Evolutionary conservation across 2,797 vertebrate genomes (phyloP).

Genomic region (Glyptemys insculpta): DNA sequence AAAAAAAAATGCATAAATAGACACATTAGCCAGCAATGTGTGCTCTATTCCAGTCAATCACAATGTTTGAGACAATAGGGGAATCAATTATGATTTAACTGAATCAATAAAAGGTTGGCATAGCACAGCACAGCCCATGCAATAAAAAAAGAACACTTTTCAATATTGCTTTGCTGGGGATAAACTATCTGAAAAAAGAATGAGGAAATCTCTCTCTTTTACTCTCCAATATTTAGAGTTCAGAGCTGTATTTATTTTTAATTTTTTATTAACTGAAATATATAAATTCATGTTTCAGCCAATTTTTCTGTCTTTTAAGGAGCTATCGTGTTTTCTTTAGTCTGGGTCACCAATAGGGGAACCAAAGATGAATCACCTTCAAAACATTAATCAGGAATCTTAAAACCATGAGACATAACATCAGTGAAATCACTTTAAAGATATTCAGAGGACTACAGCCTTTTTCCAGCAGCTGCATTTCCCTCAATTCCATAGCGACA

Average conservation of each 20-base stretch:
- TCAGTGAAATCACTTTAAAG: conserved; percentile 44
- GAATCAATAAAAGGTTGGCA: background rate
- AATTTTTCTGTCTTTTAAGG: conserved; percentile 19
- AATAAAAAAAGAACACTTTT: background rate
- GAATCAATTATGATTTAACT: background rate
- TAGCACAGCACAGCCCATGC: background rate
- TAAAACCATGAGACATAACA: conserved; percentile 46
- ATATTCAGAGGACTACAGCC: conserved; percentile 48
- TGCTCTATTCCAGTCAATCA: background rate
- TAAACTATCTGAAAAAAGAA: background rate
- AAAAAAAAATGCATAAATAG: background rate
- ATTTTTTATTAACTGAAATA: conserved; percentile 17
- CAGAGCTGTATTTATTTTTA: background rate
- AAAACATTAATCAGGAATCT: conserved; percentile 47
- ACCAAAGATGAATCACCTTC: conserved; percentile 50
- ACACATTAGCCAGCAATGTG: background rate
- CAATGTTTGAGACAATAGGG: background rate
- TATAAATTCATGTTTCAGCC: background rate
- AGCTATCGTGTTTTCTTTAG: conserved; percentile 8
- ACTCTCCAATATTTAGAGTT: background rate
- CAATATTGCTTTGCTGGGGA: background rate
- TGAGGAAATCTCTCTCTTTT: too few relatives aligned
- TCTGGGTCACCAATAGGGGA: background rate
- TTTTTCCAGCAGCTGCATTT: conserved; percentile 50
- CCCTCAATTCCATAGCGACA: conserved; percentile 40